These are phyloP conservation scores for Pelodytes ibericus DNA, from an alignment of 2,797 vertebrate genomes.

Conservation along the genomic window DNA sequence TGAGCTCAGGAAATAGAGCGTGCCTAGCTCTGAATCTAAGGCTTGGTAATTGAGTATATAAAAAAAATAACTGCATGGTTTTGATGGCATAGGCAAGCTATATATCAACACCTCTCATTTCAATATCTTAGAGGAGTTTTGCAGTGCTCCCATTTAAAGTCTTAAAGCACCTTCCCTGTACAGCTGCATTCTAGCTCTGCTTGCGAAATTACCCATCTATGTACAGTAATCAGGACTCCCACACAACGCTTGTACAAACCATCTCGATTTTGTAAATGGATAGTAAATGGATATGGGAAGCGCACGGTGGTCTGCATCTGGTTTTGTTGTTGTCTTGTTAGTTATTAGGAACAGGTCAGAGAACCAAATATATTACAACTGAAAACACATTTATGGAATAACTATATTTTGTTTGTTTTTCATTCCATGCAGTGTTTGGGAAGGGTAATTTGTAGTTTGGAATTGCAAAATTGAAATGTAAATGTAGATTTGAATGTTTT, in stretches of 20 bases:
- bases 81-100: not conserved
- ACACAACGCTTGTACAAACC: not conserved
- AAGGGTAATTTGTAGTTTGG: not conserved
- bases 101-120: slow-evolving; percentile 14
- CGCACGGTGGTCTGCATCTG: slow-evolving; percentile 23
- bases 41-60: slow-evolving; percentile 13
- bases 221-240: slow-evolving; percentile 8
- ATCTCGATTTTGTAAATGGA: slow-evolving; percentile 13
- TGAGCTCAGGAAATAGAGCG: slow-evolving; percentile 16
- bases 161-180: slow-evolving; percentile 18
- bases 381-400: not conserved
- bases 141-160: slow-evolving; percentile 1
- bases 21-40: slow-evolving; percentile 5
- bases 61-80: slow-evolving; percentile 2
- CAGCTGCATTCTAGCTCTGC: slow-evolving; percentile 11
- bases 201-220: slow-evolving; percentile 8
- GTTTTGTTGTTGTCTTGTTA: slow-evolving; percentile 17
- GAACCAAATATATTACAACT: not conserved
- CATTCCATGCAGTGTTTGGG: not conserved
- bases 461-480: not conserved
- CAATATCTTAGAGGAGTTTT: not conserved
- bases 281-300: slow-evolving; percentile 21
- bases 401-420: not conserved
- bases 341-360: slow-evolving; percentile 10
- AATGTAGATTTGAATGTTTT: not conserved